Evolutionary conservation across 2,888 invertebrate genomes (phyloP), one percentile per base, ranked within the genome.

Genomic region (Tortrix viridana): DNA sequence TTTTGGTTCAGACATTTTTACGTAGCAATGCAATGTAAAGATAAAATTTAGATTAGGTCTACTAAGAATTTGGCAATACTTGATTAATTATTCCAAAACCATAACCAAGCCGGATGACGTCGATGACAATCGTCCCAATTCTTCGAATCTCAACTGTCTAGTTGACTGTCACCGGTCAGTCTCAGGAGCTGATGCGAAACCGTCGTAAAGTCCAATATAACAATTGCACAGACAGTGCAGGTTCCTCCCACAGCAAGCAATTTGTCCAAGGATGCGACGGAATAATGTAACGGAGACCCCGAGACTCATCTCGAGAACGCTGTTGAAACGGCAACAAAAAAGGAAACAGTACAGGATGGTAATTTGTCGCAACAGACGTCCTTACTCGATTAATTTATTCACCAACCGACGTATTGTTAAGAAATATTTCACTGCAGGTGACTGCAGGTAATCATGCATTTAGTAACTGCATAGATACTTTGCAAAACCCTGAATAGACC

Each of bases 401-500:
- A 58, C 60, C 44, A 23, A 46, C 56, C 46, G 54, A 54, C 65
- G 58, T 47, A 32, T 55, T 59, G 57, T 68, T 59, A 60, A 66
- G 62, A 67, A 67, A 77, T 79, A 78, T 79, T 82, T 80, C 77
- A 81, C 71, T 70, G 78, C 50, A 57, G 56, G 62, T 63, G 57
- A 81, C 71, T 70, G 78, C 50, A 57, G 56, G 62, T 63, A 63
- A 53, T 63, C 50, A 52, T 57, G 56, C 57, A 32, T 63, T 63
- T 61, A 55, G 49, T 53, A 63, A 63, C 57, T 79, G 79, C 80
- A 78, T 78, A 81, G 80, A 75, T 75, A 83, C 82, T 85, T 84
- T 82, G 82, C 81, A 82, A 85, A 86, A 82, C 78, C 55, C 75
- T 85, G 83, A 88, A 89, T 84, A 77, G 79, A 70, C 82, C 76